Evolutionary conservation across 2,113 vertebrate species (phyloP), one percentile per base, ranked within the genome.

Genomic region (Stigmatopora argus): DNA sequence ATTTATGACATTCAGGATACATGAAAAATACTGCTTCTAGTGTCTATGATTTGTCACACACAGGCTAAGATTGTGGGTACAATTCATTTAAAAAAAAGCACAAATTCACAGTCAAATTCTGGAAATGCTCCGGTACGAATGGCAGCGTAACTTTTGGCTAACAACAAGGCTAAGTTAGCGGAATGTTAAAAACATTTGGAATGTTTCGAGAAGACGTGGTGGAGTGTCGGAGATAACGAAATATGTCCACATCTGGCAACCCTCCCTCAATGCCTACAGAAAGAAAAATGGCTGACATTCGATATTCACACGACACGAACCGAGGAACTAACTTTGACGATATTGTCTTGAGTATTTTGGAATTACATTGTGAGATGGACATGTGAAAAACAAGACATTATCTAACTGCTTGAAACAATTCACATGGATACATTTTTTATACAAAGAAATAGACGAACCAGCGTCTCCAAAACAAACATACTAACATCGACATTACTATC

Each of bases 121-220:
- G 12, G 2, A 8, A 26, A 8, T 56, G 21, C 21, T 31, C 31
- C 15, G 10, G 1, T 9, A 17, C 34, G 10, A 59, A 59, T 12
- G 4, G 34, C n/a, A 13, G n/a, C 19, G n/a, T 61, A 14, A 18
- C 19, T 21, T 45, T 14, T 45, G 41, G 41, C 59, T 17, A 44
- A 61, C 35, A 44, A 19, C 19, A 41, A 61, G 59, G 41, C 35
- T 21, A 61, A 19, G 13, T 23, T 61, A 7, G 59, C 19, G 19
- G 59, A 61, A 61, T 61, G 59, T 61, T 19, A 2, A 38, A 61
- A 45, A 61, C 11, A 61, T n/a, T 19, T 45, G 59, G 59, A 61
- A 61, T 61, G 59, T 61, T 61, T 23, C 13, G 19, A 19, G 45
- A 21, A 21, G 38, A 45, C 19, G 15, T 15, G 6, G 23, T 15